phyloP scores from a whole-genome alignment of 2,797 vertebrate genomes.

The Ctenopoma kingsleyae region DNA sequence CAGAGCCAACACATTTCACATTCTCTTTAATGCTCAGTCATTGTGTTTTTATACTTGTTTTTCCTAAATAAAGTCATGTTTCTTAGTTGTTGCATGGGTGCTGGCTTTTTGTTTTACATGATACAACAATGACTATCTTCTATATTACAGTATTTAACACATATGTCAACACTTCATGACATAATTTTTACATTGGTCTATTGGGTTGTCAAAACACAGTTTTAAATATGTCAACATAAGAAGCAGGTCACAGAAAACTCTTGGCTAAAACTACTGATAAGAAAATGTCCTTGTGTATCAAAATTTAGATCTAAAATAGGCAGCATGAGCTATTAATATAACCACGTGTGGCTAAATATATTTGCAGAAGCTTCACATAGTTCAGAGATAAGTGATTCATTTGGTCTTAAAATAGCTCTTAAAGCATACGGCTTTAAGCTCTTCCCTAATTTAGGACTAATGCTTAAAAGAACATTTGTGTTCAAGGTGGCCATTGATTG shows the following conservation, averaged over 20 bases:
- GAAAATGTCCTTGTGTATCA: not conserved
- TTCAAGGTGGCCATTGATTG: no score
- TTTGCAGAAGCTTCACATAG: not conserved
- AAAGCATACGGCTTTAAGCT: no score
- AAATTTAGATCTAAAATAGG: not conserved
- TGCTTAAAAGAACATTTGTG: no score
- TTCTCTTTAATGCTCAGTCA: not conserved
- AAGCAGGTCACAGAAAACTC: not conserved
- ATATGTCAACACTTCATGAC: no score
- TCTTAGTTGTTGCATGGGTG: not conserved
- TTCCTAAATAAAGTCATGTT: constrained; percentile 52
- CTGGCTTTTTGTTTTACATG: not conserved
- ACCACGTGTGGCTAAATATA: not conserved
- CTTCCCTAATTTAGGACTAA: no score
- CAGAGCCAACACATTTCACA: constrained; percentile 11
- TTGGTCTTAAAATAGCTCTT: no score
- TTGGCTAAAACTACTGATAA: not conserved
- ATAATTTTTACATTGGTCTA: no score
- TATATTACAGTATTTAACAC: not conserved
- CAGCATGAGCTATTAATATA: no score
- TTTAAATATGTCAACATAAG: no score
- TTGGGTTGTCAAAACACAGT: no score
- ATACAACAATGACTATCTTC: not conserved
- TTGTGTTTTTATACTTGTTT: not conserved
- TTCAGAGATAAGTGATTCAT: no score